Evolutionary conservation across 2,113 vertebrate genomes (phyloP), one percentile per base, ranked within the genome.

Genomic region (Choloepus hoffmanni): DNA sequence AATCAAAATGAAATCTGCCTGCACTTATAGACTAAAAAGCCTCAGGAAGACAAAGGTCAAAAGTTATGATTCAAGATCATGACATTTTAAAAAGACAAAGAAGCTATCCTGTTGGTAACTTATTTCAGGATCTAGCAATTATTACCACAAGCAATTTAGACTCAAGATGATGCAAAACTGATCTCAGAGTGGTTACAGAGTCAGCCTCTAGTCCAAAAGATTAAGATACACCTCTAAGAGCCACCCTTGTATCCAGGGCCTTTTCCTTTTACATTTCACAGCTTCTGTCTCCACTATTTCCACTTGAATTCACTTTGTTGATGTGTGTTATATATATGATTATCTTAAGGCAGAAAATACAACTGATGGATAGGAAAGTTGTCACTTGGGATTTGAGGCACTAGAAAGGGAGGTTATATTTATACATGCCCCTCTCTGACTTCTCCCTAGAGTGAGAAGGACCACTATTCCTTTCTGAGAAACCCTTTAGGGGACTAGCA

Each of bases 11-110:
- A 94, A 96, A 83, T 79, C 68, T 84, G 36, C 33, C 79, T 43
- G 48, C 28, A 53, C 15, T 79, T 84, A 63, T 36, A 13, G 23
- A 68, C 30, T 68, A 45, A 55, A 79, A 89, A 78, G 72, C 24
- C 72, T 70, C 21, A 12, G n/a, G 74, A 95, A 91, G 82, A 67
- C 7, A 43, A 79, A 23, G 79, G 58, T 68, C 43, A 68, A 23
- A 7, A 88, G 45, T 21, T 67, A 55, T 81, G 45, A 93, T 89
- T 88, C 53, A 92, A 84, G 68, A 94, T 36, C 1, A 0, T 86
- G 87, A 94, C 62, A 74, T 94, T 97, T 97, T 11, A 74, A 81
- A 84, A 96, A 81, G 60, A 86, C 40, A 85, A 88, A n/a, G 67
- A 55, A 74, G 7, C 63, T 85, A n/a, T 68, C 58, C 58, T 24